Conservation (phyloP, 2,113 vertebrate species). For the Rhinoderma darwinii region DNA sequence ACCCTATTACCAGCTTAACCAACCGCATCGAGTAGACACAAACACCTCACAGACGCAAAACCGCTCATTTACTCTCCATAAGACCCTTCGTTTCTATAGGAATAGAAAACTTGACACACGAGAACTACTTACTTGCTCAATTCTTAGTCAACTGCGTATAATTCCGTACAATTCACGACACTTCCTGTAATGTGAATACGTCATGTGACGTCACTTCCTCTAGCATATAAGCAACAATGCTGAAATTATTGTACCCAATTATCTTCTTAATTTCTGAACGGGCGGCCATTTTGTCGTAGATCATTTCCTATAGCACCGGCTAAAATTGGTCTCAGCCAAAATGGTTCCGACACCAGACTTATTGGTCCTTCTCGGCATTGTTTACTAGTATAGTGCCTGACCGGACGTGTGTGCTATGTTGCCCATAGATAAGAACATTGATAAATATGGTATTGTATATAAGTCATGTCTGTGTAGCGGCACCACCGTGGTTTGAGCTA, state of each 20-base stretch:
- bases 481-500: background rate
- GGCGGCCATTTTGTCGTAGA: background rate
- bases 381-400: too few species aligned
- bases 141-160: background rate
- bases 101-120: too few species aligned
- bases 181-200: background rate
- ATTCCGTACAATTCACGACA: background rate
- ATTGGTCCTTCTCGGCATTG: background rate
- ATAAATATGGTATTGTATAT: background rate
- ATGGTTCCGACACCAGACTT: background rate
- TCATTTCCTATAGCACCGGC: background rate
- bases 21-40: too few species aligned
- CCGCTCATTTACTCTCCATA: too few species aligned
- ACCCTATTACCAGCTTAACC: background rate
- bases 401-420: too few species aligned
- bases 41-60: too few species aligned
- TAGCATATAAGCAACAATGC: background rate
- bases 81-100: too few species aligned
- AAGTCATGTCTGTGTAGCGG: background rate
- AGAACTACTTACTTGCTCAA: background rate
- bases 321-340: background rate
- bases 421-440: too few species aligned
- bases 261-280: background rate
- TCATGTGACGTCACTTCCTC: background rate
- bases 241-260: background rate